phyloP scores from a whole-genome alignment of 2,113 vertebrate species.

The Chionodraco myersi region DNA sequence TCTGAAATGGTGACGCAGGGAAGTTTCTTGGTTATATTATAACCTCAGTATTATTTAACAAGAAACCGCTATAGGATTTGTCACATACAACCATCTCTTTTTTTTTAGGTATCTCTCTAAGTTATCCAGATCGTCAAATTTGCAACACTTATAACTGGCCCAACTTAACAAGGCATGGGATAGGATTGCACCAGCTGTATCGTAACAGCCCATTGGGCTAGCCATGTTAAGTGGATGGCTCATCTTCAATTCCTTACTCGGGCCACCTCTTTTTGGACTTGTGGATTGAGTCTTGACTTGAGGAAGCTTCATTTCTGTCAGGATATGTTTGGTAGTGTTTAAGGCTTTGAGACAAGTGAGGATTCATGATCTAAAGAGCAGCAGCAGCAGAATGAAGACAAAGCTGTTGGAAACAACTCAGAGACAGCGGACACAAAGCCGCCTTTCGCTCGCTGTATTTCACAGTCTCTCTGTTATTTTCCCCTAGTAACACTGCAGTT shows the following conservation, averaged over 20 bases:
- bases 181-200: no score
- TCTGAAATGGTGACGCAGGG: conserved; percentile 2
- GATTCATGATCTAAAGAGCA: conserved; percentile 12
- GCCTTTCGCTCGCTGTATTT: conserved; percentile 28
- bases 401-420: not conserved
- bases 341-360: conserved; percentile 15
- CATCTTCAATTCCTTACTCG: no score
- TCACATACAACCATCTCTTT: not conserved
- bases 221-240: no score
- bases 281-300: no score
- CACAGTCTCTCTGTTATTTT: conserved; percentile 15
- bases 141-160: not conserved
- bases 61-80: not conserved
- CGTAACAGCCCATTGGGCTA: no score
- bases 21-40: not conserved
- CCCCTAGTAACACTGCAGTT: conserved; percentile 15
- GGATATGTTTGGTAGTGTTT: not conserved
- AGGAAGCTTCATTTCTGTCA: no score
- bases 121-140: not conserved
- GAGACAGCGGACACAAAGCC: conserved; percentile 12
- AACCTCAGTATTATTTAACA: not conserved
- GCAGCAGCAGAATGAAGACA: conserved; percentile 29
- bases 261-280: no score
- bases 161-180: not conserved
- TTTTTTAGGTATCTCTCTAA: not conserved